Percentiles rank a stretch among this genome's conserved stretches.
phyloP scores from a whole-genome alignment of 2,797 vertebrate genomes.

The Neosilurus hyrtlii region DNA sequence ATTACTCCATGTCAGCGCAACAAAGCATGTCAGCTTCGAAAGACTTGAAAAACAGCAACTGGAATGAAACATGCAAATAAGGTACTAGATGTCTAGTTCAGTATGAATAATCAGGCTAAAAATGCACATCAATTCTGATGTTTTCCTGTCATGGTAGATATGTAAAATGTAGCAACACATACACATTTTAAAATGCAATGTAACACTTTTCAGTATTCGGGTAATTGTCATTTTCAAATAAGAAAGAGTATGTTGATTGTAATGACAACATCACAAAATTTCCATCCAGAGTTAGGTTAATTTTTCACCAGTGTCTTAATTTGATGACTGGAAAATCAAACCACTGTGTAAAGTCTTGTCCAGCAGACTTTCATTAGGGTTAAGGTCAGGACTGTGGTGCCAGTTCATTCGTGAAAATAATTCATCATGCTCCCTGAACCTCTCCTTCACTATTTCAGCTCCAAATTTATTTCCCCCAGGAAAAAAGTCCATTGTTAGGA shows the following conservation, averaged over 20 bases:
- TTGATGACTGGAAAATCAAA: too few relatives aligned
- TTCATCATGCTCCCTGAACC: too few relatives aligned
- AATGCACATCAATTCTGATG: not conserved
- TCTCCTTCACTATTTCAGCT: too few relatives aligned
- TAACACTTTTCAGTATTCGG: not conserved
- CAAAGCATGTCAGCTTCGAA: constrained; percentile 16
- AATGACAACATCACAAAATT: too few relatives aligned
- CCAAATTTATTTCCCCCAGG: too few relatives aligned
- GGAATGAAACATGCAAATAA: constrained; percentile 15
- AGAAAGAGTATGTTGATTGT: not conserved
- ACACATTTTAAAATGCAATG: not conserved
- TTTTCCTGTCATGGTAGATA: not conserved
- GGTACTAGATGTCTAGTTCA: not conserved
- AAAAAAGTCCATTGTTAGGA: too few relatives aligned
- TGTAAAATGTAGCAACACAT: not conserved
- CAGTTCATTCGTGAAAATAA: too few relatives aligned
- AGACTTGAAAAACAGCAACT: constrained; percentile 10
- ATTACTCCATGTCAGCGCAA: constrained; percentile 22
- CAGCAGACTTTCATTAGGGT: too few relatives aligned
- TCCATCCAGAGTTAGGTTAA: too few relatives aligned
- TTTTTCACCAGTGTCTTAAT: too few relatives aligned
- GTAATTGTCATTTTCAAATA: not conserved
- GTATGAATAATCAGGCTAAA: not conserved
- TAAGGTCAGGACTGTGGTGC: too few relatives aligned
- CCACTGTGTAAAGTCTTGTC: too few relatives aligned